Evolutionary conservation across 1,140 invertebrate species (phyloP).

Genomic region (Cotesia typhae): DNA sequence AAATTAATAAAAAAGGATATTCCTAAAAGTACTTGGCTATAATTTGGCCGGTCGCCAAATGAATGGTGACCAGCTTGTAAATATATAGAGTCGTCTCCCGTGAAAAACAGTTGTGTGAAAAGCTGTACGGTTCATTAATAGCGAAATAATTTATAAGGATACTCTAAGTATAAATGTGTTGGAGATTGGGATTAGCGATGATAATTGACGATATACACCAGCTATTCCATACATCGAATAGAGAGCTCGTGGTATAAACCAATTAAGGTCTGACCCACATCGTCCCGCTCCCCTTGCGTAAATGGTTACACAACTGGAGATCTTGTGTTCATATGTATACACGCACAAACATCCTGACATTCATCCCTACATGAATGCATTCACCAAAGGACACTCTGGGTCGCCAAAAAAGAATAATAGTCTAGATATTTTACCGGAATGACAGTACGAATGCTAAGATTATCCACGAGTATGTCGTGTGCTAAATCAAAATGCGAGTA

Average conservation of each 20-base stretch:
- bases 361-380: too few relatives aligned
- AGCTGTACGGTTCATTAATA: slow-evolving; percentile 18
- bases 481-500: not conserved
- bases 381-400: not conserved
- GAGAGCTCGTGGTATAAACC: slow-evolving; percentile 29
- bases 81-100: too few relatives aligned
- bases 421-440: not conserved
- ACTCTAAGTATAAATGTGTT: not conserved
- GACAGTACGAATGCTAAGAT: slow-evolving; percentile 12
- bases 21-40: too few relatives aligned
- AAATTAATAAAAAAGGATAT: too few relatives aligned
- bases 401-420: not conserved
- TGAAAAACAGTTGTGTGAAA: slow-evolving; percentile 6
- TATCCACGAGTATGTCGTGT: not conserved
- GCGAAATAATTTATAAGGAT: slow-evolving; percentile 19
- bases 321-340: not conserved
- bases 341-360: not conserved
- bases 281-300: slow-evolving; percentile 1
- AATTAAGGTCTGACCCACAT: slow-evolving; percentile 38
- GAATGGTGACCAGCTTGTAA: too few relatives aligned
- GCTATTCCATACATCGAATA: slow-evolving; percentile 1
- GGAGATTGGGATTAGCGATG: not conserved
- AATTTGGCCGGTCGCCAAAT: too few relatives aligned
- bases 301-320: not conserved
- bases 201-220: slow-evolving; percentile 17